Evolutionary conservation across 2,113 vertebrate genomes (phyloP).

Genomic region (Stigmatopora argus): DNA sequence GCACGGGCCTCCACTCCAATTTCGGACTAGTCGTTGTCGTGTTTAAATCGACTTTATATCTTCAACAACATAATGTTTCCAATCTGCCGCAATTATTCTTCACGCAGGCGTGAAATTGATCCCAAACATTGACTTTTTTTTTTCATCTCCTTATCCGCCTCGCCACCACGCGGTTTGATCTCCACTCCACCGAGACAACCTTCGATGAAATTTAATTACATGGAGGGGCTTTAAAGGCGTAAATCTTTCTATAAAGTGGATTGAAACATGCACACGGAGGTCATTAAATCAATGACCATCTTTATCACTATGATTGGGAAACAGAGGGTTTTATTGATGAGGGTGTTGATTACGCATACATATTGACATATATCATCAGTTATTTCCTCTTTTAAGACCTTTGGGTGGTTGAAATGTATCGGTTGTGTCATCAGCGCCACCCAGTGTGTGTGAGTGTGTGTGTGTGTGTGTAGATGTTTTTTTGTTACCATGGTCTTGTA

Average conservation of each 20-base stretch:
- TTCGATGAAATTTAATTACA: slow-evolving; percentile 42
- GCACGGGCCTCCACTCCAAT: neutral
- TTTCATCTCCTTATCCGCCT: slow-evolving; percentile 12
- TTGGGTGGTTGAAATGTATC: neutral
- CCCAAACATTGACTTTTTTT: slow-evolving; percentile 59
- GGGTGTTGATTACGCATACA: neutral
- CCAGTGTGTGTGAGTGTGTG: slow-evolving; percentile 22
- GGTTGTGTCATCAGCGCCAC: slow-evolving; percentile 32
- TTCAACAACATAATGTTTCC: slow-evolving; percentile 59
- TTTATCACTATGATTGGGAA: neutral
- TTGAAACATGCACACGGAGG: neutral
- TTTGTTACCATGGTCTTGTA: neutral
- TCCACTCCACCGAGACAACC: slow-evolving; percentile 51
- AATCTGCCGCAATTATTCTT: slow-evolving; percentile 65
- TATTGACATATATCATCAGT: neutral
- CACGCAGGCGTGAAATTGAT: slow-evolving; percentile 69
- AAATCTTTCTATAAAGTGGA: neutral
- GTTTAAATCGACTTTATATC: slow-evolving; percentile 32
- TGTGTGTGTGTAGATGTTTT: neutral
- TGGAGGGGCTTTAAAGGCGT: neutral
- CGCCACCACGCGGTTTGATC: slow-evolving; percentile 51
- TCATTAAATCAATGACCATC: neutral
- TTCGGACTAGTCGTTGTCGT: neutral
- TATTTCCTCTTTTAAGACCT: neutral
- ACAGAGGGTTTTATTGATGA: neutral